Evolutionary conservation across 2,888 invertebrate genomes (phyloP), one percentile per base, ranked within the genome.

Genomic region (Ceraclea dissimilis): DNA sequence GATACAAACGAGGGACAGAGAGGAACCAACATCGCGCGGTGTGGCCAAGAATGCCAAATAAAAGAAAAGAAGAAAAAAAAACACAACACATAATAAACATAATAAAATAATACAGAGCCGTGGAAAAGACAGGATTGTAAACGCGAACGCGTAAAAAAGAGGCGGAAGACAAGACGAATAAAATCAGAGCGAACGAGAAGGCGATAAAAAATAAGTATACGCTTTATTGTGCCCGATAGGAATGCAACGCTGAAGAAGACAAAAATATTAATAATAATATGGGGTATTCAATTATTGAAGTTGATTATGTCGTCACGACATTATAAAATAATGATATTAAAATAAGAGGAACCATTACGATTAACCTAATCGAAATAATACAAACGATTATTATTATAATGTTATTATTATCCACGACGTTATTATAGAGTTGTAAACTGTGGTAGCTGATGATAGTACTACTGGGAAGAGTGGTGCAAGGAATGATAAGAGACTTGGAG

Each of bases 41-140:
- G 60, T 60, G 60, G 60, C 58, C 60, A 54, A 58, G 60, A 60
- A 60, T 60, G 60, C 60, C 56, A 56, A 58, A 58, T 60, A 60
- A 55, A 56, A 59, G 34, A 43, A 52, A 17, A 20, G 17, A 18
- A 46, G 34, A 46, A 17, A 56, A 47, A 54, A 54, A 54, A 54
- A 54, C 54, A 54, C 44, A 60, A 56, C 47, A 54, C 53, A 46
- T 51, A 50, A 31, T 49, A 50, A 47, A 51, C 51, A n/a, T n/a
- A 51, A 57, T 53, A 21, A 46, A 54, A 34, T 44, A 48, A 39
- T 19, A 4, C 13, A 4, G 39, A 16, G 39, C 16, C 4, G n/a
- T 8, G 39, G 39, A 39, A 39, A 39, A 39, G 39, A 50, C n/a
- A 26, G 33, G 34, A 19, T 33, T 47, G 49, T 17, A 49, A 51